Conservation (phyloP, 2,888 invertebrate species). For the Dryadula phaetusa region DNA sequence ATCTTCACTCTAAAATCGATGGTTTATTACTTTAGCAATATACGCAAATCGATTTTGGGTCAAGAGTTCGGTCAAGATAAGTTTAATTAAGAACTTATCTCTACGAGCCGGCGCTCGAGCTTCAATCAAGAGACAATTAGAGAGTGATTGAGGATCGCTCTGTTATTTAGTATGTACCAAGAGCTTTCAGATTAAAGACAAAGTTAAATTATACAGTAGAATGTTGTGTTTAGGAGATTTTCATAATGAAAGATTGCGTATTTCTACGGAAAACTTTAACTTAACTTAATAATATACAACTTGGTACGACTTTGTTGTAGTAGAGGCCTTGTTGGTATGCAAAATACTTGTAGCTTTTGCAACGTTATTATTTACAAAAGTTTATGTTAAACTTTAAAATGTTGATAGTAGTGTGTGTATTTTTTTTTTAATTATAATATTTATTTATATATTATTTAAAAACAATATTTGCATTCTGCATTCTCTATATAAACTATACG, state of each 20-base stretch:
- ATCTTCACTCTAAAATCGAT: slow-evolving; percentile 4
- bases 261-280: neutral
- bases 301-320: too few species aligned
- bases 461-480: too few species aligned
- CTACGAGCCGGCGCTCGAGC: slow-evolving; percentile 12
- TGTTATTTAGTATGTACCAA: slow-evolving; percentile 5
- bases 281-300: too few species aligned
- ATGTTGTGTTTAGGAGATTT: neutral
- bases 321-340: too few species aligned
- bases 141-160: slow-evolving; percentile 19
- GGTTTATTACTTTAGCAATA: neutral
- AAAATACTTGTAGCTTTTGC: too few species aligned
- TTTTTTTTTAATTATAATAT: too few species aligned
- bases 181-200: neutral
- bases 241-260: neutral
- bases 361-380: too few species aligned
- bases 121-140: slow-evolving; percentile 30
- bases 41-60: slow-evolving; percentile 17
- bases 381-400: too few species aligned
- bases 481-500: too few species aligned
- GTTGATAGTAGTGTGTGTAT: too few species aligned
- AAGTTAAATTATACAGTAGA: neutral
- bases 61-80: slow-evolving; percentile 23
- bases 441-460: too few species aligned
- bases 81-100: slow-evolving; percentile 31